A percentile compares a stretch with the other conserved stretches of the same genome.
Evolutionary conservation across 2,797 vertebrate species (phyloP).

Genomic region (Ctenosaura bakeri): DNA sequence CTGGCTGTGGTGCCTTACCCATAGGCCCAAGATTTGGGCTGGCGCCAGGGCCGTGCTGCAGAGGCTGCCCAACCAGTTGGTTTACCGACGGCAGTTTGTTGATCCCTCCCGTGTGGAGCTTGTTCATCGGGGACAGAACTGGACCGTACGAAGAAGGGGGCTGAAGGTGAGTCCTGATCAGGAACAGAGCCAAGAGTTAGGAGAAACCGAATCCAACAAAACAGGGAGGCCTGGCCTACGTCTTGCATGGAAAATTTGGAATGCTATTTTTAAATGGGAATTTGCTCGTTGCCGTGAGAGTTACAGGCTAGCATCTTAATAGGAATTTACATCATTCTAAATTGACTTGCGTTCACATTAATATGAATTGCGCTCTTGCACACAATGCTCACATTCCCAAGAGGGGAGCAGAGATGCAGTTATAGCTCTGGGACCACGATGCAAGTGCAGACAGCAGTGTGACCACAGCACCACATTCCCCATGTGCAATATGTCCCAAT

Average conservation of each 20-base stretch:
- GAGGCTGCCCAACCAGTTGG: constrained; percentile 92
- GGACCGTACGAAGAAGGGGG: constrained; percentile 87
- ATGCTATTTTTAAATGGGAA: not conserved
- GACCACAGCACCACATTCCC: too few relatives aligned
- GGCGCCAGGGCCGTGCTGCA: constrained; percentile 82
- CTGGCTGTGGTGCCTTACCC: constrained; percentile 82
- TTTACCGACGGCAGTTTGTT: constrained; percentile 91
- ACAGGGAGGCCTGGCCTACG: too few relatives aligned
- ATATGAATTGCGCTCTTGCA: too few relatives aligned
- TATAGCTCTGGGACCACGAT: too few relatives aligned
- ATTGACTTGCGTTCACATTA: too few relatives aligned
- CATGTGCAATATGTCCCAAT: too few relatives aligned
- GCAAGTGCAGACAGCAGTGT: too few relatives aligned
- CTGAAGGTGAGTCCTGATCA: constrained; percentile 86
- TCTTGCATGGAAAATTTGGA: not conserved
- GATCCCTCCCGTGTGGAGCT: constrained; percentile 83
- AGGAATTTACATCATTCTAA: too few relatives aligned
- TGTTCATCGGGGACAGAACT: constrained; percentile 90
- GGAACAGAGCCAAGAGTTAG: not conserved
- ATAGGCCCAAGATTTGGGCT: constrained; percentile 86
- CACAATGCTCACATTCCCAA: too few relatives aligned
- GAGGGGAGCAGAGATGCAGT: too few relatives aligned
- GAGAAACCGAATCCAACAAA: rapidly evolving
- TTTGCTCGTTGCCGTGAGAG: not conserved
- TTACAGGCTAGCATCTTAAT: not conserved